A percentile compares a stretch with the other conserved stretches of the same genome.
phyloP scores from a whole-genome alignment of 92 coral and sea anemone genomes.

The Actinernus sp. region DNA sequence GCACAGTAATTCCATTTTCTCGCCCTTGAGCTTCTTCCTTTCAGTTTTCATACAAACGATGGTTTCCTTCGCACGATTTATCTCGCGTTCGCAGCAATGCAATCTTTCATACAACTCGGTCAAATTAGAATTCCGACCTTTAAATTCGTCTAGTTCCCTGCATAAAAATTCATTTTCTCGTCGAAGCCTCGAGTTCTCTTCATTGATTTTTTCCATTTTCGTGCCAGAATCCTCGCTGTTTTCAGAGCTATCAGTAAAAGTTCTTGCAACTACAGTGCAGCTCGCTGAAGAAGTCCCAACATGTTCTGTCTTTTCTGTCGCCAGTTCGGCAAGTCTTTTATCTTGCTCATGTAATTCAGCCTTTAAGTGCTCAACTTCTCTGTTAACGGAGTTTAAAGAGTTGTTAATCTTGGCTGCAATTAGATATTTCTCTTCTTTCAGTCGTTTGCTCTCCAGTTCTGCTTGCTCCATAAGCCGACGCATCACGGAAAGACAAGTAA shows the following conservation, averaged over 20 bases:
- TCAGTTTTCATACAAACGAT: constrained; percentile 92
- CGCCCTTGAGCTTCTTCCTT: constrained; percentile 90
- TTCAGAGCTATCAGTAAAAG: constrained; percentile 18
- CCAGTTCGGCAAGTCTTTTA: constrained; percentile 84
- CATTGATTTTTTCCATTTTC: constrained; percentile 56
- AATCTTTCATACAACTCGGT: constrained; percentile 87
- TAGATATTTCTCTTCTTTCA: constrained; percentile 90
- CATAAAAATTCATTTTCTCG: constrained; percentile 82
- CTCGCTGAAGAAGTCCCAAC: neutral
- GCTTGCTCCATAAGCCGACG: constrained; percentile 97
- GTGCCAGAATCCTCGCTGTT: constrained; percentile 20
- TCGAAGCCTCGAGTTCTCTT: constrained; percentile 83
- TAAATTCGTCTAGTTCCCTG: constrained; percentile 77
- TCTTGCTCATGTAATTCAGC: constrained; percentile 95
- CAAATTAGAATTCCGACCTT: constrained; percentile 78
- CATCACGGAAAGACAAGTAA: constrained; percentile 94
- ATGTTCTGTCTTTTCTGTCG: constrained; percentile 21
- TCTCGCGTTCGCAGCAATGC: constrained; percentile 93
- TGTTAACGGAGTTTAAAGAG: constrained; percentile 90
- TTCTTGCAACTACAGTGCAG: neutral
- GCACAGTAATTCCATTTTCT: constrained; percentile 82
- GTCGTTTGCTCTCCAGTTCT: constrained; percentile 91
- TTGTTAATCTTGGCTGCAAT: constrained; percentile 90
- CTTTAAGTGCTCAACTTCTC: constrained; percentile 94
- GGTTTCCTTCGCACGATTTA: constrained; percentile 93